Conservation (phyloP, 1,140 invertebrate genomes). For the Ceratosolen solmsi region DNA sequence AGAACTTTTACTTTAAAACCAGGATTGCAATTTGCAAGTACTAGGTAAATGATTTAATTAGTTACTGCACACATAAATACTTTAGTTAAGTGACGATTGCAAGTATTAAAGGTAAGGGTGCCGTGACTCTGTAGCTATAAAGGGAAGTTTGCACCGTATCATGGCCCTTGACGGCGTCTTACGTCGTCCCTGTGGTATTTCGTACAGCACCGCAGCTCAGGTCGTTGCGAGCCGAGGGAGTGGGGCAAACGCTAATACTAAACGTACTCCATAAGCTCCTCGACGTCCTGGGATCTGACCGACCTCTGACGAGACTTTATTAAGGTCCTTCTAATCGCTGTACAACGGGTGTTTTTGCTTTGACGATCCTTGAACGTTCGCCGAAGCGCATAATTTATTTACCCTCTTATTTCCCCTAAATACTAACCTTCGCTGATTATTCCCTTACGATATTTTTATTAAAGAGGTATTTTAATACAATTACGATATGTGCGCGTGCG, state of each 20-base stretch:
- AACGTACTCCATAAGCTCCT: conserved; percentile 29
- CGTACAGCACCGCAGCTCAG: too few relatives aligned
- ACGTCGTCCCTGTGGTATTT: conserved; percentile 37
- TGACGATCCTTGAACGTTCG: too few relatives aligned
- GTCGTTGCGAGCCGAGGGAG: too few relatives aligned
- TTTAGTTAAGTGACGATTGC: conserved; percentile 2
- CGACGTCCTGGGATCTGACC: conserved; percentile 22
- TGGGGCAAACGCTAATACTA: conserved; percentile 4
- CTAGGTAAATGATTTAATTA: conserved; percentile 34
- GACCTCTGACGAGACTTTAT: conserved; percentile 30
- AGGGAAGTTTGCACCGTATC: conserved; percentile 12
- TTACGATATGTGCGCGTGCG: too few relatives aligned
- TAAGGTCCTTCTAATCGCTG: neutral
- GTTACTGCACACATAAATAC: neutral
- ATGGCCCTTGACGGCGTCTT: neutral
- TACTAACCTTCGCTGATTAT: too few relatives aligned
- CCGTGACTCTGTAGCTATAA: conserved; percentile 14
- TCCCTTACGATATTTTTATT: too few relatives aligned
- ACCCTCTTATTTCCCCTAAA: too few relatives aligned
- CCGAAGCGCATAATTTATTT: too few relatives aligned
- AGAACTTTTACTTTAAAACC: too few relatives aligned
- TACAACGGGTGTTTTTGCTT: too few relatives aligned
- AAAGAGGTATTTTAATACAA: too few relatives aligned
- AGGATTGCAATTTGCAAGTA: neutral
- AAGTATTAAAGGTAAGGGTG: neutral